phyloP scores from a whole-genome alignment of 2,113 vertebrate genomes.

The Hypomesus transpacificus region DNA sequence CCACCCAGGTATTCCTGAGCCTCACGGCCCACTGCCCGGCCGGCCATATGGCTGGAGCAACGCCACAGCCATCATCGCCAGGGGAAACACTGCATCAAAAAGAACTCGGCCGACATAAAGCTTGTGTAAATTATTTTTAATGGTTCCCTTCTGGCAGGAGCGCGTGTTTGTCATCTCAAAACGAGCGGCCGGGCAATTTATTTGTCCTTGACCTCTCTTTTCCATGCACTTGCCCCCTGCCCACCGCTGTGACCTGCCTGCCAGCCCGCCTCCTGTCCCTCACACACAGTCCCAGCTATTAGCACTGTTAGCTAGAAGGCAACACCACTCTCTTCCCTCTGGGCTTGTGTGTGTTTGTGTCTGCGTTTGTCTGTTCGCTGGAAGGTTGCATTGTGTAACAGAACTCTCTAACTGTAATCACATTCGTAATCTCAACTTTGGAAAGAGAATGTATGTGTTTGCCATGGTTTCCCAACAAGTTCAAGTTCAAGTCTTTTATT shows the following conservation, averaged over 20 bases:
- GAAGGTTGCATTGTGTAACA: not conserved
- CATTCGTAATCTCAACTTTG: too few species aligned
- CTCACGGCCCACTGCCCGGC: conserved; percentile 79
- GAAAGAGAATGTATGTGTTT: too few species aligned
- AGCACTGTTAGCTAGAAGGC: conserved; percentile 46
- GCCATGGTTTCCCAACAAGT: too few species aligned
- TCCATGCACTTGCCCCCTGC: conserved; percentile 51
- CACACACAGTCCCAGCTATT: conserved; percentile 39
- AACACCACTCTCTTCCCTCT: conserved; percentile 16
- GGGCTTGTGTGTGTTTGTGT: conserved; percentile 35
- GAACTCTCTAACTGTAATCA: too few species aligned
- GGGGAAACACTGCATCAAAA: conserved; percentile 90
- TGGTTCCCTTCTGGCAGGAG: conserved; percentile 85
- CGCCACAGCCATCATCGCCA: conserved; percentile 85
- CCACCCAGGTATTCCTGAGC: conserved; percentile 95
- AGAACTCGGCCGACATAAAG: conserved; percentile 81
- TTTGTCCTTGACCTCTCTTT: conserved; percentile 70
- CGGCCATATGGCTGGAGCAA: conserved; percentile 94
- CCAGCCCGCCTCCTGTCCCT: conserved; percentile 58
- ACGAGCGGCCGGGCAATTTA: conserved; percentile 53
- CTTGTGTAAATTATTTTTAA: conserved; percentile 97
- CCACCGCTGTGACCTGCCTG: conserved; percentile 57
- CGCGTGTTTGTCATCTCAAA: conserved; percentile 84
- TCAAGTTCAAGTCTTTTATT: too few species aligned
- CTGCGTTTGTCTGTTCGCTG: conserved; percentile 6